phyloP scores from a whole-genome alignment of 2,888 invertebrate genomes.

The Stramonita haemastoma region DNA sequence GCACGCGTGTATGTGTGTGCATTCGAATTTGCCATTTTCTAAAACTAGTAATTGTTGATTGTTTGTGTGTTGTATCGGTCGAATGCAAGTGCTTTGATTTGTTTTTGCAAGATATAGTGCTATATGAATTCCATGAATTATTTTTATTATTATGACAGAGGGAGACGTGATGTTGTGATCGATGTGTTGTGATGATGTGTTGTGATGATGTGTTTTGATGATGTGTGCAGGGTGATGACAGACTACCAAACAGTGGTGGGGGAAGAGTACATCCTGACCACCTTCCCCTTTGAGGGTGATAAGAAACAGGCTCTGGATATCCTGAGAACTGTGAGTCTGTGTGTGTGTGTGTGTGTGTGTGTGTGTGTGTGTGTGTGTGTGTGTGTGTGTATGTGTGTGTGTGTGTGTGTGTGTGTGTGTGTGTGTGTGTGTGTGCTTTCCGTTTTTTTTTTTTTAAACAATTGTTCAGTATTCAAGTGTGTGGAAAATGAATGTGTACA shows the following conservation, averaged over 20 bases:
- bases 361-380: neutral
- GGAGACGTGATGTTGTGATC: no score
- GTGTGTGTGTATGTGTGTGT: neutral
- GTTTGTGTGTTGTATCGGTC: no score
- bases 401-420: slow-evolving; percentile 2
- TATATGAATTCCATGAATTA: no score
- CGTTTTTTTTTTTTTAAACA: no score
- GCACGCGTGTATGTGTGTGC: neutral
- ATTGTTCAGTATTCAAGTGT: no score
- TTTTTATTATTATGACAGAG: no score
- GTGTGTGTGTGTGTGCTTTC: slow-evolving; percentile 12
- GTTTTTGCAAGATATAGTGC: no score
- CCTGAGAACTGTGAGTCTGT: slow-evolving; percentile 69
- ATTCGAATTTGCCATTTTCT: no score
- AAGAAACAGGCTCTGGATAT: slow-evolving; percentile 71
- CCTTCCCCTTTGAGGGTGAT: slow-evolving; percentile 75
- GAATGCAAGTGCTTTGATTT: no score
- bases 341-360: neutral
- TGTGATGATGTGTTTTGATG: no score
- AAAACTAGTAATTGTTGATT: no score
- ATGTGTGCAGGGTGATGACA: slow-evolving; percentile 65
- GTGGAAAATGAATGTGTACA: no score
- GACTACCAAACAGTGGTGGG: slow-evolving; percentile 74
- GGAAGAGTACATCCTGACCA: slow-evolving; percentile 74
- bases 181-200: neutral